Conservation (phyloP, 2,797 vertebrate species). For the Myripristis murdjan region DNA sequence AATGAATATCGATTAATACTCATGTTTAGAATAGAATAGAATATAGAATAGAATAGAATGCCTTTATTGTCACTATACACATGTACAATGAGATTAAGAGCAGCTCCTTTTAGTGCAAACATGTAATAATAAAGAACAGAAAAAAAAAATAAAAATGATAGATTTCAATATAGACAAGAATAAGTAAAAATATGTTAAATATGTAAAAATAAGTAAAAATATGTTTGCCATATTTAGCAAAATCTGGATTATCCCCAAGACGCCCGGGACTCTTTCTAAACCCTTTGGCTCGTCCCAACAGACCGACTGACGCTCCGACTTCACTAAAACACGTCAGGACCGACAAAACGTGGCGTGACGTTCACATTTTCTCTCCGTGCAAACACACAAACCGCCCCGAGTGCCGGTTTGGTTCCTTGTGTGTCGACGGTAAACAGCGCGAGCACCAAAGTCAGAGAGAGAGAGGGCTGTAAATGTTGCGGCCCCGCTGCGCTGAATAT, state of each 20-base stretch:
- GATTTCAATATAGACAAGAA: too few species aligned
- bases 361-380: slow-evolving; percentile 61
- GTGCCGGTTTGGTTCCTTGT: slow-evolving; percentile 6
- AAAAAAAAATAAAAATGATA: too few species aligned
- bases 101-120: too few species aligned
- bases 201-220: too few species aligned
- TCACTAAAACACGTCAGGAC: neutral
- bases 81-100: too few species aligned
- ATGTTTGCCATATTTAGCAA: too few species aligned
- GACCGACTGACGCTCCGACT: slow-evolving; percentile 2
- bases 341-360: slow-evolving; percentile 43
- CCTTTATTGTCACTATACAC: too few species aligned
- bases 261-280: neutral
- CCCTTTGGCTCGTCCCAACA: slow-evolving; percentile 6
- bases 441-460: slow-evolving; percentile 8
- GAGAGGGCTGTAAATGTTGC: slow-evolving; percentile 36
- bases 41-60: too few species aligned
- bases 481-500: slow-evolving; percentile 63
- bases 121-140: too few species aligned
- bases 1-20: too few species aligned
- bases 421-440: slow-evolving; percentile 49
- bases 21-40: too few species aligned
- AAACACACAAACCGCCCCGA: slow-evolving; percentile 11
- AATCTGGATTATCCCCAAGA: neutral
- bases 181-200: too few species aligned